Conservation (phyloP, 2,797 vertebrate genomes). For the Falco naumanni region DNA sequence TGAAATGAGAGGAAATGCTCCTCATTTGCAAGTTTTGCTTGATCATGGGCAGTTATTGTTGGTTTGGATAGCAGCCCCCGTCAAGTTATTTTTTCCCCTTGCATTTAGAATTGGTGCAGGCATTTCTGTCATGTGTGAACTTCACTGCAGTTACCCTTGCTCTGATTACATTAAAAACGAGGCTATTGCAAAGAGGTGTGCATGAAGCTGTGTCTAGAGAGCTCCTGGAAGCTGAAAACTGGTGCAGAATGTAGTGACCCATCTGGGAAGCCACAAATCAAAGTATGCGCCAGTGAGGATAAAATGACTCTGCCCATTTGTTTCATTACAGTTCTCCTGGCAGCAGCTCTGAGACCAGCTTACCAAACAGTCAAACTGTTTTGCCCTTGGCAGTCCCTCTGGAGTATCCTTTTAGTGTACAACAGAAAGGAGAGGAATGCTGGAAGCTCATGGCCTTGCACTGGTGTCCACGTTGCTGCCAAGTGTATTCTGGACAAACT, state of each 20-base stretch:
- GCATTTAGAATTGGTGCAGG: slow-evolving; percentile 4
- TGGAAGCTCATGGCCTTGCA: neutral
- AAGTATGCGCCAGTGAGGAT: neutral
- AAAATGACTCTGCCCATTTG: neutral
- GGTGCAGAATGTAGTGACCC: neutral
- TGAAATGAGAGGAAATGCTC: neutral
- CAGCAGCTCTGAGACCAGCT: neutral
- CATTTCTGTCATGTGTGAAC: slow-evolving; percentile 10
- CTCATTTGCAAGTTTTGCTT: neutral
- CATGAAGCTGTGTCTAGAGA: neutral
- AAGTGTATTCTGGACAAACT: neutral
- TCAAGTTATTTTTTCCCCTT: neutral
- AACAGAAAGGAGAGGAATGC: neutral
- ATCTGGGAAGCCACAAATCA: neutral
- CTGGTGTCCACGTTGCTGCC: neutral
- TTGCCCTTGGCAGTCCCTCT: neutral
- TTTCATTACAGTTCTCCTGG: neutral
- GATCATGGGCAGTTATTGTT: neutral
- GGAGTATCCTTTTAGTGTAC: neutral
- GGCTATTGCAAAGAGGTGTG: neutral
- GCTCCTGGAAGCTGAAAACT: neutral
- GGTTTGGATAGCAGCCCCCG: neutral
- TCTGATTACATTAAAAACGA: slow-evolving; percentile 11
- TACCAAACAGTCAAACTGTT: neutral
- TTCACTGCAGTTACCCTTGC: neutral